These are phyloP conservation scores for Melanostoma scalare DNA, from an alignment of 2,888 invertebrate genomes.

Conservation along the genomic window DNA sequence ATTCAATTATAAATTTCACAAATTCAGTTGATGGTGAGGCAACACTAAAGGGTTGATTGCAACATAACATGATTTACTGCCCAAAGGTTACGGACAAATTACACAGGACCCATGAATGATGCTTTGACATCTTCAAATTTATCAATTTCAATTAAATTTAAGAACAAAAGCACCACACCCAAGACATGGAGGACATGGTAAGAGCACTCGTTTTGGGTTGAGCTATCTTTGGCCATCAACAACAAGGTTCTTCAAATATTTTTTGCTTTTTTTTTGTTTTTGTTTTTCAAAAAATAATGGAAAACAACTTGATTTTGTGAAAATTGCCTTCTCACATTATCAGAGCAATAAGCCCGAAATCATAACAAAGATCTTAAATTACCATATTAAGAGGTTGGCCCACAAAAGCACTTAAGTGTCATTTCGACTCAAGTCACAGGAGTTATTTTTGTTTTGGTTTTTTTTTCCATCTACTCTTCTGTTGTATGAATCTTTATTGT, in stretches of 20 bases:
- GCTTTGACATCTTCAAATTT: slow-evolving; percentile 65
- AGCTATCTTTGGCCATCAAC: not conserved
- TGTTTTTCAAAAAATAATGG: not conserved
- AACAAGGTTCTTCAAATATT: not conserved
- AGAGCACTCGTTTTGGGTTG: not conserved
- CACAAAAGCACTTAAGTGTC: slow-evolving; percentile 62
- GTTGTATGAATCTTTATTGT: slow-evolving; percentile 71
- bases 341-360: slow-evolving; percentile 63
- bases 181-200: not conserved
- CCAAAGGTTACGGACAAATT: slow-evolving; percentile 50
- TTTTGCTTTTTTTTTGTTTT: not conserved
- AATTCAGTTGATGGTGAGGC: slow-evolving; percentile 53
- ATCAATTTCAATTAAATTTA: slow-evolving; percentile 51
- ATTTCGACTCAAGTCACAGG: slow-evolving; percentile 52
- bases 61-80: slow-evolving; percentile 69
- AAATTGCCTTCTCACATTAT: slow-evolving; percentile 67
- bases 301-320: slow-evolving; percentile 38
- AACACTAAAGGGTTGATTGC: slow-evolving; percentile 62
- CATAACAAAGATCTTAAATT: slow-evolving; percentile 66
- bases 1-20: slow-evolving; percentile 73
- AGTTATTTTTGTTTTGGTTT: slow-evolving; percentile 35
- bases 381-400: slow-evolving; percentile 71
- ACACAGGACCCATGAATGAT: slow-evolving; percentile 43
- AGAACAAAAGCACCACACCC: slow-evolving; percentile 25
- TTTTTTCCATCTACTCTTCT: slow-evolving; percentile 33